Percentiles rank a stretch among this genome's conserved stretches.
These are phyloP conservation scores for Malacoctenus gilli DNA, from an alignment of 2,797 vertebrate genomes.

Conservation along the genomic window DNA sequence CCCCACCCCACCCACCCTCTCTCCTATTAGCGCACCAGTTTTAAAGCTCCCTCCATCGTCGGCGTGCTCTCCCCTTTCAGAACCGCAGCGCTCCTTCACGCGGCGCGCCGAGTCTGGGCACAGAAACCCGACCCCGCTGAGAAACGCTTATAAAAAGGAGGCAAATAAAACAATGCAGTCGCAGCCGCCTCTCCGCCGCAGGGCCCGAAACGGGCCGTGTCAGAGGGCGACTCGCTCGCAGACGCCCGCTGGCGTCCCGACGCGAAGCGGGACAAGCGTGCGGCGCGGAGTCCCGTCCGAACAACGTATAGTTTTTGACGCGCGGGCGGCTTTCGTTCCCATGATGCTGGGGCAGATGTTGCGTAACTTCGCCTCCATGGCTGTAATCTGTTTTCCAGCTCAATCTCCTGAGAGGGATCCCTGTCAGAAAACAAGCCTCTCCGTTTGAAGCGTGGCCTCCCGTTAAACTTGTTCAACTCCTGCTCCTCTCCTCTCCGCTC, in stretches of 20 bases:
- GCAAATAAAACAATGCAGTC: conserved; percentile 62
- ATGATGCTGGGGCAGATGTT: conserved; percentile 53
- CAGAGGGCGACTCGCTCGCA: conserved; percentile 18
- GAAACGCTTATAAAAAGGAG: conserved; percentile 72
- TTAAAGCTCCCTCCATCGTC: conserved; percentile 31
- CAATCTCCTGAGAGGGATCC: conserved; percentile 73
- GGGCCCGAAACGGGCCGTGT: conserved; percentile 17
- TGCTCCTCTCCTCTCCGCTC: conserved; percentile 41
- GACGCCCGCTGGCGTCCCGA: conserved; percentile 11
- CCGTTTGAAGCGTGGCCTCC: conserved; percentile 64
- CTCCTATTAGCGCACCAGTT: conserved; percentile 27
- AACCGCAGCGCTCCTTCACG: conserved; percentile 60
- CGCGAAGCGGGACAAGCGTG: conserved; percentile 7
- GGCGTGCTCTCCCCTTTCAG: conserved; percentile 45
- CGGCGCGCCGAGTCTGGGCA: conserved; percentile 40
- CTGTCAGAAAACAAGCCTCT: conserved; percentile 75
- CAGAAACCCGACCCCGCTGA: conserved; percentile 74
- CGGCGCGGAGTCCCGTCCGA: background rate
- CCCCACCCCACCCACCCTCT: conserved; percentile 26
- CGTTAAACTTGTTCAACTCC: conserved; percentile 65
- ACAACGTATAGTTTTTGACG: conserved; percentile 22
- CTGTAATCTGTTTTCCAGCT: conserved; percentile 73
- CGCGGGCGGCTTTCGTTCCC: conserved; percentile 47
- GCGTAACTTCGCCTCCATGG: conserved; percentile 63
- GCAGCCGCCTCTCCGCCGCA: conserved; percentile 53